Evolutionary conservation across 2,888 invertebrate species (phyloP).

Genomic region (Torymus aiolomorphi): DNA sequence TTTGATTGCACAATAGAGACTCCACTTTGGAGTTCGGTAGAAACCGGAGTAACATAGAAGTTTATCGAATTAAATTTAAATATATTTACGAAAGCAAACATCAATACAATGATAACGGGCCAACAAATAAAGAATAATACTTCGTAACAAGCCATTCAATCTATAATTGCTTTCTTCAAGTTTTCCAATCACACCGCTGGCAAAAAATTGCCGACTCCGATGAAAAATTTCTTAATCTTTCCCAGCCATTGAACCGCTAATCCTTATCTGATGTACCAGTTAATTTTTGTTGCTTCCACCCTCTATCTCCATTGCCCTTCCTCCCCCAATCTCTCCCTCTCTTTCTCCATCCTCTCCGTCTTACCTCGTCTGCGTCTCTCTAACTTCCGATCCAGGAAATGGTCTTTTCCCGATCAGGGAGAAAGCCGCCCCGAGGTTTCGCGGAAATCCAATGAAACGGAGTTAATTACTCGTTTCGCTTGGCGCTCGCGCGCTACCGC

Average conservation of each 20-base stretch:
- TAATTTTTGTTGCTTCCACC: constrained; percentile 24
- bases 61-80: too few relatives aligned
- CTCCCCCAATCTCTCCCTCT: background rate
- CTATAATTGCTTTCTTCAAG: too few relatives aligned
- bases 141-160: too few relatives aligned
- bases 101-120: too few relatives aligned
- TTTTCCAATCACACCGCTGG: too few relatives aligned
- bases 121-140: too few relatives aligned
- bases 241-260: background rate
- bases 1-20: too few relatives aligned
- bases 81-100: too few relatives aligned
- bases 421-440: constrained; percentile 53
- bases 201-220: background rate
- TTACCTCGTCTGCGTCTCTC: background rate
- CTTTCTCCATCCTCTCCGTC: background rate
- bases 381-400: constrained; percentile 49
- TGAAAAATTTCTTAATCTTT: constrained; percentile 18
- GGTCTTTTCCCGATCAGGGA: constrained; percentile 45
- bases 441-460: constrained; percentile 67
- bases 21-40: too few relatives aligned
- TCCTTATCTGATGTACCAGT: constrained; percentile 29
- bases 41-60: too few relatives aligned
- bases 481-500: background rate
- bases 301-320: background rate
- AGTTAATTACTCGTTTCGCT: constrained; percentile 65